These are phyloP conservation scores for Imbricaverruca yamaguchii DNA, from an alignment of 2,888 invertebrate genomes.

Conservation along the genomic window DNA sequence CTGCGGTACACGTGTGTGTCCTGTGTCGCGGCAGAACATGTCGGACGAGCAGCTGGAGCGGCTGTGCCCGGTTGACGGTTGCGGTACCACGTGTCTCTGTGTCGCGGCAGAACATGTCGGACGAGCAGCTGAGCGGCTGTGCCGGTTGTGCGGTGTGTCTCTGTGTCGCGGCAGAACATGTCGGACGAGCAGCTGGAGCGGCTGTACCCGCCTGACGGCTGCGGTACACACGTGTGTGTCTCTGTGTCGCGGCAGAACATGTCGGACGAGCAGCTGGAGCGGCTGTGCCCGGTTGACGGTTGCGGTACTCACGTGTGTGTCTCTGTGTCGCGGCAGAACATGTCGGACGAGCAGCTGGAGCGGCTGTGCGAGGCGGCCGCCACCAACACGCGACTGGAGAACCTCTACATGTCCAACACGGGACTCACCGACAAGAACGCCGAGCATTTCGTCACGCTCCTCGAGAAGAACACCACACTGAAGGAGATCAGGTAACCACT, in stretches of 20 bases:
- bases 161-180: slow-evolving; percentile 62
- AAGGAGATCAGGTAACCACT: slow-evolving; percentile 61
- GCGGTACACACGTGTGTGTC: slow-evolving; percentile 21
- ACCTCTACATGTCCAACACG: slow-evolving; percentile 85
- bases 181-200: slow-evolving; percentile 89
- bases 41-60: not conserved
- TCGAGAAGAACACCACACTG: slow-evolving; percentile 68
- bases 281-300: slow-evolving; percentile 64
- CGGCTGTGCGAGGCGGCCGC: slow-evolving; percentile 80
- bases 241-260: slow-evolving; percentile 61
- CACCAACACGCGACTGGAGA: slow-evolving; percentile 83
- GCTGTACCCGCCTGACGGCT: slow-evolving; percentile 60
- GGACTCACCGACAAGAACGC: slow-evolving; percentile 85
- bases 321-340: slow-evolving; percentile 57
- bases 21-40: no score
- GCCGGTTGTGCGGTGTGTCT: slow-evolving; percentile 44
- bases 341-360: slow-evolving; percentile 90
- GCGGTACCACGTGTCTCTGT: no score
- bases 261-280: slow-evolving; percentile 87
- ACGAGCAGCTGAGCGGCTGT: slow-evolving; percentile 86
- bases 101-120: slow-evolving; percentile 76
- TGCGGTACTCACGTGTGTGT: slow-evolving; percentile 19
- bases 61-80: no score
- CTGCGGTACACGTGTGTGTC: no score
- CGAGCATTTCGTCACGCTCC: slow-evolving; percentile 34